Evolutionary conservation across 1,140 invertebrate genomes (phyloP), one percentile per base, ranked within the genome.

Genomic region (Hydropsyche tenuis): DNA sequence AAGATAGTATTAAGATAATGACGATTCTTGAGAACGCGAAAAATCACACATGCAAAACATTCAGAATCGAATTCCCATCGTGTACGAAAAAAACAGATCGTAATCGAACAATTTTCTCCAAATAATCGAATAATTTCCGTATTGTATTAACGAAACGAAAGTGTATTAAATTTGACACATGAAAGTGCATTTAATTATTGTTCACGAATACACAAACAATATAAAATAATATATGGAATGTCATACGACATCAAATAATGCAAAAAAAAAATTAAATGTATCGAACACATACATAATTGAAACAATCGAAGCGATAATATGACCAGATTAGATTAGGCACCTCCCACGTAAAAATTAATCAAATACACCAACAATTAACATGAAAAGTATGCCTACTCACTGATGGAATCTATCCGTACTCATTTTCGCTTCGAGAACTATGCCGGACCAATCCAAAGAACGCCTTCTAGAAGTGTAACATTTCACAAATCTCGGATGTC

Each of bases 351-450:
- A 51, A 16, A 3, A 51, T 5, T 51, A 37, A 37, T 37, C 9
- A 9, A 37, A 37, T 37, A 37, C 9, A 37, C 9, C 30, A 37
- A 37, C 9, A 37, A 60, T 60, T 12, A 12, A 60, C 0, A 9
- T 11, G 23, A 60, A 60, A n/a, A 12, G 56, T 25, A 60, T 25
- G 4, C 11, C 1, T 70, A 74, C 76, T 74, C 69, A 77, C 76
- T 77, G 74, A 43, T 77, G 76, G 45, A 77, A 77, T 73, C 76
- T 73, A 30, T 74, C 66, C 3, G 73, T 73, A 27, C 73, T 77
- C 76, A 77, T 77, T 73, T 75, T 75, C 30, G 45, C n/a, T 73
- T 48, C n/a, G 45, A 45, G 69, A 65, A 73, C 37, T 74, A 69
- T 74, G 60, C 30, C 68, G 68, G n/a, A n/a, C n/a, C n/a, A 69